Conservation (phyloP, 2,888 invertebrate genomes). For the Rosalia funebris region DNA sequence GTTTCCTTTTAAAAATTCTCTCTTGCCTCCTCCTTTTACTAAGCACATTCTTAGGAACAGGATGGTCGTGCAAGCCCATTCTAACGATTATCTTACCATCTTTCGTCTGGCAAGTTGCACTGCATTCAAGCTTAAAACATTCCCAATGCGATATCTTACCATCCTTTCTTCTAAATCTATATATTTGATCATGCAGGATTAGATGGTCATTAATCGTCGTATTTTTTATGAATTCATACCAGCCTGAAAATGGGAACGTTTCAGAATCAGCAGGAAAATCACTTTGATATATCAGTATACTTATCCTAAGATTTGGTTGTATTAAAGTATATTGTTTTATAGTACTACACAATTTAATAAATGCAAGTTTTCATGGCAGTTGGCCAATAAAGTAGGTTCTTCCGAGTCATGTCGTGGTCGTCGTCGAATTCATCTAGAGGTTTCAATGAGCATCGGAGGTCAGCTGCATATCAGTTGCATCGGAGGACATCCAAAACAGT, state of each 20-base stretch:
- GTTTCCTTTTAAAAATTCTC: slow-evolving; percentile 36
- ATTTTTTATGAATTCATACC: slow-evolving; percentile 49
- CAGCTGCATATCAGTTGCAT: too few relatives aligned
- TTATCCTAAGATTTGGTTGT: too few relatives aligned
- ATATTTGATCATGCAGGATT: slow-evolving; percentile 53
- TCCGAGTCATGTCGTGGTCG: too few relatives aligned
- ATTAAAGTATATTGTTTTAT: too few relatives aligned
- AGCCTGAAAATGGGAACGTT: slow-evolving; percentile 37
- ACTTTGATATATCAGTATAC: too few relatives aligned
- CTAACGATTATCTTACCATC: slow-evolving; percentile 49
- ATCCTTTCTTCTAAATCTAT: slow-evolving; percentile 43
- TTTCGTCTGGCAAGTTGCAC: slow-evolving; percentile 51
- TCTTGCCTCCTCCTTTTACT: slow-evolving; percentile 41
- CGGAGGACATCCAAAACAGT: too few relatives aligned
- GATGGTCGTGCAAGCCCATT: slow-evolving; percentile 52
- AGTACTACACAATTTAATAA: too few relatives aligned
- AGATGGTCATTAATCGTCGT: slow-evolving; percentile 40
- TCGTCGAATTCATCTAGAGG: too few relatives aligned
- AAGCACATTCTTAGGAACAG: slow-evolving; percentile 45
- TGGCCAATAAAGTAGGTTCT: too few relatives aligned
- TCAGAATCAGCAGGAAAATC: slow-evolving; percentile 5
- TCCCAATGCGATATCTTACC: slow-evolving; percentile 48
- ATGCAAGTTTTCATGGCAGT: too few relatives aligned
- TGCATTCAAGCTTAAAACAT: slow-evolving; percentile 49
- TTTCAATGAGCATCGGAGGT: too few relatives aligned